Evolutionary conservation across 2,888 invertebrate genomes (phyloP), one percentile per base, ranked within the genome.

Genomic region (Nemurella pictetii): DNA sequence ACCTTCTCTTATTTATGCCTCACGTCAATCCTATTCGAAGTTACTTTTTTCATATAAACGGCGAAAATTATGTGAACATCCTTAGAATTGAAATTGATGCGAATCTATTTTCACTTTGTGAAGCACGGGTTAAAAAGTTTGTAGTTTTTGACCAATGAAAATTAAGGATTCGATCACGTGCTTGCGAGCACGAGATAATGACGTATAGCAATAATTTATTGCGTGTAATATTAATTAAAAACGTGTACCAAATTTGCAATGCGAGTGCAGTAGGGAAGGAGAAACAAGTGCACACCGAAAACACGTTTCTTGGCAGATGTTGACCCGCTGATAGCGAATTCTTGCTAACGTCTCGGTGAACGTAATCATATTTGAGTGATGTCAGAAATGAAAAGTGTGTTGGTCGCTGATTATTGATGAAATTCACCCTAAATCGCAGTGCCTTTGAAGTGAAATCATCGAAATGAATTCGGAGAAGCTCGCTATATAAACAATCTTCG

Each of bases 161-260:
- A 72, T 73, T 29, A 83, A 78, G 35, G 72, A 80, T 85, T 84
- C 27, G 85, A 83, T 86, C 86, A 86, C 86, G 86, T 86, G 86
- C 74, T 28, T 12, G 4, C 12, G 26, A 75, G 75, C 75, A 75
- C 28, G 75, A 75, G 55, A 55, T 55, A 55, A 55, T 55, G 55
- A 55, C 55, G 55, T 55, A 55, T 55, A 55, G 55, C 9, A 55
- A 55, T 55, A 20, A 55, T 55, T 15, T 55, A 55, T 55, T 55
- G 20, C 55, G 55, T 55, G 55, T 55, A 20, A 55, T 55, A 55
- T 55, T 55, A 55, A 55, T 55, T 55, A 55, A 55, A 55, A 55
- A 55, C 55, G 55, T 55, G 55, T 55, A 55, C 12, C 5, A 55
- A 55, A 55, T 55, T 55, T 20, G 55, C 55, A 55, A 55, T 55